Conservation (phyloP, 2,113 vertebrate species). For the Tenebrosternarchus preto region DNA sequence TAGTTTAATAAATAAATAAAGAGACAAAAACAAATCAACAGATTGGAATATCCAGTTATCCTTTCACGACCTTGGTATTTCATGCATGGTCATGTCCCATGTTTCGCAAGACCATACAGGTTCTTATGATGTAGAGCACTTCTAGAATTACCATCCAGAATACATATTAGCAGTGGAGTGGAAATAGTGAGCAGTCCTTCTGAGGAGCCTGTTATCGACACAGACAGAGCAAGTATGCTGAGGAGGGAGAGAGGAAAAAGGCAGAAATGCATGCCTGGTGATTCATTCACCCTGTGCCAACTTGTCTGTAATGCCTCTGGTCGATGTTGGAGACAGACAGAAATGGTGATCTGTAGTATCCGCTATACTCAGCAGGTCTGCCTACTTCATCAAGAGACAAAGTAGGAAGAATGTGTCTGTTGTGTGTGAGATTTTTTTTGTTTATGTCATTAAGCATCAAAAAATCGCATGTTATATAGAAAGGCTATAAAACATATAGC, state of each 20-base stretch:
- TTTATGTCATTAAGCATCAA: too few species aligned
- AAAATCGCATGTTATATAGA: too few species aligned
- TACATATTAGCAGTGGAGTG: not conserved
- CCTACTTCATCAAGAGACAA: slow-evolving; percentile 59
- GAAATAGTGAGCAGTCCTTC: not conserved
- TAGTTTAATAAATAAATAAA: too few species aligned
- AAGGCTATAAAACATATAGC: too few species aligned
- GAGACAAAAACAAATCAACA: not conserved
- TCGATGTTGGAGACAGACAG: slow-evolving; percentile 41
- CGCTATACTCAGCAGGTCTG: slow-evolving; percentile 31
- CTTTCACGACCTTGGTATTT: not conserved
- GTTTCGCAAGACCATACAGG: not conserved
- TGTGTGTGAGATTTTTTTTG: not conserved
- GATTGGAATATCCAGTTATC: not conserved
- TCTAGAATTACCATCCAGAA: not conserved
- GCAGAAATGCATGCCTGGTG: not conserved
- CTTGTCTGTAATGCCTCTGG: slow-evolving; percentile 39
- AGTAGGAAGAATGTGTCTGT: not conserved
- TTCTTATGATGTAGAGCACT: not conserved
- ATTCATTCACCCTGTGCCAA: slow-evolving; percentile 11
- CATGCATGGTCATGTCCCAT: not conserved
- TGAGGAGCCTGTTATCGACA: not conserved
- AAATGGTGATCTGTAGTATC: slow-evolving; percentile 2
- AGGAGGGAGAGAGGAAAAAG: not conserved
- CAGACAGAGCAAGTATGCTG: not conserved